Percentiles rank a stretch among this genome's conserved stretches.
Conservation (phyloP, 37 sponge, comb jelly and placozoan genomes). For the Cliona cf. orientalis region DNA sequence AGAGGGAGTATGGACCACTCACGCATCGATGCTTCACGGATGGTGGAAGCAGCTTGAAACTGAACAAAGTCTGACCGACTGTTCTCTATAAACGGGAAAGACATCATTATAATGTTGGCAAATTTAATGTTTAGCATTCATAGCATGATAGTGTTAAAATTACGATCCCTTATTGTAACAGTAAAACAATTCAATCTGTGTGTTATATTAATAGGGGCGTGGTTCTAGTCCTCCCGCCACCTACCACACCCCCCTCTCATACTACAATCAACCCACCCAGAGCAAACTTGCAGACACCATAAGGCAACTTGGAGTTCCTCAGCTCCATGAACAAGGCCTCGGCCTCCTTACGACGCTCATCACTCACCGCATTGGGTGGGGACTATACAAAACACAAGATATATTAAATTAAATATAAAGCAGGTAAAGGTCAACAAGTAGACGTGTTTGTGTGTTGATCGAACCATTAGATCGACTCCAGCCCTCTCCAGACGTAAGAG, state of each 20-base stretch:
- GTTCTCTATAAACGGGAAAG: slow-evolving; percentile 26
- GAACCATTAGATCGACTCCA: slow-evolving; percentile 42
- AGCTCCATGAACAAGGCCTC: slow-evolving; percentile 69
- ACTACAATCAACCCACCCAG: slow-evolving; percentile 31
- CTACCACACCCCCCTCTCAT: too few relatives aligned
- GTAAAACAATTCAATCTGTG: too few relatives aligned
- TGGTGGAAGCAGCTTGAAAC: slow-evolving; percentile 72
- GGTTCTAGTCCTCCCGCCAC: too few relatives aligned
- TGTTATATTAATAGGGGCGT: too few relatives aligned
- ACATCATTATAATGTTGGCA: too few relatives aligned
- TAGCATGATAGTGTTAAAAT: background rate
- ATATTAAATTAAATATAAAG: background rate
- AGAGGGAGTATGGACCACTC: slow-evolving; percentile 68
- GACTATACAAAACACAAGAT: too few relatives aligned
- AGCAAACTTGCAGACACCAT: slow-evolving; percentile 38
- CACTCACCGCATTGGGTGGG: slow-evolving; percentile 63
- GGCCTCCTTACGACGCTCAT: slow-evolving; percentile 49
- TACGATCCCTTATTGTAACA: too few relatives aligned
- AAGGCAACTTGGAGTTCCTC: slow-evolving; percentile 34
- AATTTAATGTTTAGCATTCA: background rate
- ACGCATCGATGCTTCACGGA: slow-evolving; percentile 62
- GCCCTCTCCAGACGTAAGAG: slow-evolving; percentile 62
- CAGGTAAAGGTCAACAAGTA: background rate
- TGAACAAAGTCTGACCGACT: slow-evolving; percentile 57
- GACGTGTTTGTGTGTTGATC: background rate